Base-by-base conservation (phyloP, 2,113 vertebrate species). In the Lagopus leucura region DNA sequence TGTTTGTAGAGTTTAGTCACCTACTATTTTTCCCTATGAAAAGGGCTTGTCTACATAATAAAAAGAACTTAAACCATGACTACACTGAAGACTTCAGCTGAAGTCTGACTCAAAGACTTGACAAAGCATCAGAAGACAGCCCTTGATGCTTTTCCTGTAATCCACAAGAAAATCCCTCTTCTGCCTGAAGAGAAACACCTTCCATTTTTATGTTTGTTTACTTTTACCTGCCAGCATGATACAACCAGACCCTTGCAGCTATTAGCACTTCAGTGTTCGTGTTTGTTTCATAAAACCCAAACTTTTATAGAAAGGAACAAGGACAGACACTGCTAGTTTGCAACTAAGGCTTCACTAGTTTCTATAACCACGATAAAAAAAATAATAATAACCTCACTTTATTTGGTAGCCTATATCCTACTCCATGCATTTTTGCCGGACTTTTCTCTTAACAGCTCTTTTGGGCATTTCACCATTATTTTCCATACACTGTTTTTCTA, bases 191-290 rank as follows among this genome's bases (percentile, higher is more conserved):
- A 82, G 20, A 57, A 92, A 67, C 28, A 69, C 18, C 52, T 92
- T 89, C 90, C 74, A 34, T 65, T 96, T 94, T 90, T 45, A 8
- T 64, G 43, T n/a, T 74, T 93, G 86, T 94, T 93, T 93, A 88
- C 52, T 88, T 65, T 92, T 74, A 92, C 93, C 86, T 84, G 89
- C 73, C 94, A 94, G 67, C 67, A 86, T 24, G 48, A 77, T 60
- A 93, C 77, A 79, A 50, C 32, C 32, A 0, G 36, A 93, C 25
- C 65, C 40, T 70, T 54, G 48, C 64, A 95, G 88, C 82, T 80
- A 79, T 88, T 89, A 91, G 82, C 91, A 85, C 58, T 84, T 85
- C 63, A 91, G 50, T 16, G 64, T 89, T 80, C 85, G 54, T 58
- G 67, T 77, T 91, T 87, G 78, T 76, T 66, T 34, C 17, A 30